Base-by-base conservation (phyloP, 2,888 invertebrate genomes). In the Chymomyza procnemis region DNA sequence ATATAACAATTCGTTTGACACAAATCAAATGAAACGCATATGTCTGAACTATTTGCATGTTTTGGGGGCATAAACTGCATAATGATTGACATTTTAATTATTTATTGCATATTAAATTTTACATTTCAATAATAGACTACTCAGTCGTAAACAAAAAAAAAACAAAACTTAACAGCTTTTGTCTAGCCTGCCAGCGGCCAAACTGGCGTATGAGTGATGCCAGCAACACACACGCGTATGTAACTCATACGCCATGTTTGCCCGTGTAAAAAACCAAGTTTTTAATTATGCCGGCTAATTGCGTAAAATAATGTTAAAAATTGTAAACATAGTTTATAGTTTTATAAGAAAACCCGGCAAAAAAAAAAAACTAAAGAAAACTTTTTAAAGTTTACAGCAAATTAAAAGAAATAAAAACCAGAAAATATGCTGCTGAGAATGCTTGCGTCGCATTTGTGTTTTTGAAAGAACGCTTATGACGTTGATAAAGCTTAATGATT, bases 401-500 rank as follows among this genome's bases (percentile, higher is more conserved):
- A 54, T 54, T 21, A 54, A 54, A 16, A 54, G 9, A 5, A 14
- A 21, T 21, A 21, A 54, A 48, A 18, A 14, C 16, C 9, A 50
- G 16, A 50, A 16, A 50, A 18, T 50, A 50, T 50, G 48, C 48
- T 54, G 16, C 21, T 54, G 18, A 54, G 9, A 54, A 21, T 6
- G 54, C 14, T 54, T 50, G 54, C 14, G 21, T 50, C 4, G 22
- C n/a, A n/a, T 26, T 56, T 56, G 30, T 56, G n/a, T 3, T 79
- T 68, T 30, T 79, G 67, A 64, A 74, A 19, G 50, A 55, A 57
- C 71, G 68, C 72, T 76, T 84, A 73, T 84, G 86, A 81, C 82
- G 85, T 84, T 68, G 70, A 79, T 81, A 69, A 73, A 80, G 61
- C 66, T 73, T 57, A 71, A 81, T 81, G 67, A 58, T 64, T 57